Evolutionary conservation across 2,797 vertebrate species (phyloP).

Genomic region (Trematomus bernacchii): DNA sequence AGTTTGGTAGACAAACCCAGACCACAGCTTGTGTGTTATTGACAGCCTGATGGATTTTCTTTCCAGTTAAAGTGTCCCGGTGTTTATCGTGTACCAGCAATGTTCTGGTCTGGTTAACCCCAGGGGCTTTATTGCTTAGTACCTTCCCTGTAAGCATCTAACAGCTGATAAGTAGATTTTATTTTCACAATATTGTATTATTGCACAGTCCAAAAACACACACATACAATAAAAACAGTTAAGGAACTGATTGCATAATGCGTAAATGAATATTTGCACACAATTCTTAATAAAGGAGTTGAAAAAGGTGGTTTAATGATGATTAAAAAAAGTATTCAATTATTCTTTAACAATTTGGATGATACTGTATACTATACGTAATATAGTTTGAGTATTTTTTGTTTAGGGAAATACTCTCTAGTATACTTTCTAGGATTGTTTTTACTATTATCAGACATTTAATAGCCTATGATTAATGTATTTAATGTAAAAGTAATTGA

Average conservation of each 20-base stretch:
- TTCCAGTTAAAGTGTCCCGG: constrained; percentile 53
- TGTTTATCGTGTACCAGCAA: constrained; percentile 68
- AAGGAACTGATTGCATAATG: background rate
- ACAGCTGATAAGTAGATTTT: constrained; percentile 55
- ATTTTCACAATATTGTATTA: background rate
- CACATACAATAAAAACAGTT: background rate
- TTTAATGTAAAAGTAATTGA: background rate
- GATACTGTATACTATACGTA: background rate
- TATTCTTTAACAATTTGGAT: background rate
- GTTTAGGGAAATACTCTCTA: background rate
- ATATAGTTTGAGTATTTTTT: background rate
- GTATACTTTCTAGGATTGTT: background rate
- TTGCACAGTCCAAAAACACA: background rate
- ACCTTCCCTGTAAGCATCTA: constrained; percentile 65
- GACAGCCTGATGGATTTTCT: constrained; percentile 64
- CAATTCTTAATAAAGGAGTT: background rate
- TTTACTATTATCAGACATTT: background rate
- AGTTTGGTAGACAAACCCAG: background rate
- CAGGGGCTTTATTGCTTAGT: constrained; percentile 56
- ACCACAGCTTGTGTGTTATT: constrained; percentile 21
- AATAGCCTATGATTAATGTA: background rate
- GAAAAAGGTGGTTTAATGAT: background rate
- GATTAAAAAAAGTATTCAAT: too few relatives aligned
- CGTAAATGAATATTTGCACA: background rate
- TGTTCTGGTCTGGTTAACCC: constrained; percentile 61